phyloP scores from a whole-genome alignment of 2,888 invertebrate genomes.

The Monoplex corrugatus region DNA sequence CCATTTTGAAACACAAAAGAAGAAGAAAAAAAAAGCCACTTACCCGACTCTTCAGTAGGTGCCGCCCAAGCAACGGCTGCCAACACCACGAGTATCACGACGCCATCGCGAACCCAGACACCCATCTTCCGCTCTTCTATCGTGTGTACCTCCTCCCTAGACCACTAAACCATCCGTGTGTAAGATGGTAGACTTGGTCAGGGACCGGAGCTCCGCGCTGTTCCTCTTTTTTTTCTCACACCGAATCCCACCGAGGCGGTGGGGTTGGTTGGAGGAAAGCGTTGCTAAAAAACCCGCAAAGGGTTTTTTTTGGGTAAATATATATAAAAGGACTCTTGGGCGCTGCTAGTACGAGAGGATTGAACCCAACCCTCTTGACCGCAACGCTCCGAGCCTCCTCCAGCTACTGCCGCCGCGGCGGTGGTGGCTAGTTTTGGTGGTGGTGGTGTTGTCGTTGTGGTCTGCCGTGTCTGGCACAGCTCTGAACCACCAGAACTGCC shows the following conservation, averaged over 20 bases:
- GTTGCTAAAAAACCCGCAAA: no score
- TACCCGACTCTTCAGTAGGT: conserved; percentile 19
- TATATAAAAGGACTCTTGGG: neutral
- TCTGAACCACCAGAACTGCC: conserved; percentile 38
- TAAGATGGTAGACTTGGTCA: conserved; percentile 36
- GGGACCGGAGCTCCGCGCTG: neutral
- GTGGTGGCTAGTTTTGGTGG: neutral
- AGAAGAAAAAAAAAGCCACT: neutral
- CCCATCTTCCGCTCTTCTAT: conserved; percentile 36
- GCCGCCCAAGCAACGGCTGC: neutral
- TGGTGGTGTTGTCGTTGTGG: conserved; percentile 9
- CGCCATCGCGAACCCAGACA: conserved; percentile 32
- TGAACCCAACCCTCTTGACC: neutral
- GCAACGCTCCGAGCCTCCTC: neutral
- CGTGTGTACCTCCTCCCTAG: conserved; percentile 5
- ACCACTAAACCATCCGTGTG: conserved; percentile 43
- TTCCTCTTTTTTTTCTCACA: neutral
- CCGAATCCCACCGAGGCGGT: neutral
- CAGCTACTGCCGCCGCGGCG: neutral
- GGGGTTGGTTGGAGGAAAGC: neutral
- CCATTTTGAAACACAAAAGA: no score
- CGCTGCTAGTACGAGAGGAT: neutral
- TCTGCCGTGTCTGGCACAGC: conserved; percentile 38
- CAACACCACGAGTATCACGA: conserved; percentile 27
- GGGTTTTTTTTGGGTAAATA: no score